Base-by-base conservation (phyloP, 2,888 invertebrate genomes). In the Dascillus cervinus region DNA sequence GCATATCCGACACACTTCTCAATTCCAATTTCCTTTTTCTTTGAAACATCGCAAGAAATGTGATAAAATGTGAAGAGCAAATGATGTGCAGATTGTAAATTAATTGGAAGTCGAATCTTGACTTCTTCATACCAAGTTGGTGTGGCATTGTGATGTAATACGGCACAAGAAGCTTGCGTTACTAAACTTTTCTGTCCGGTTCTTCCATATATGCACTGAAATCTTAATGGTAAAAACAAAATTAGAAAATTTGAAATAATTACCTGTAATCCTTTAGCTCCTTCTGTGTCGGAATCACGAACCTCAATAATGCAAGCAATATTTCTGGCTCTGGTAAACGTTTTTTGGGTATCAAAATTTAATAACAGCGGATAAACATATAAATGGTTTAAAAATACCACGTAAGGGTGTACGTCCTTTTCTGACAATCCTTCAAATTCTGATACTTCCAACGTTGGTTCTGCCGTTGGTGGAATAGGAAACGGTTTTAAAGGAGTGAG, bases 51-150 rank as follows among this genome's bases (percentile, higher is more conserved):
- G 59, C 96, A 95, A 38, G 92, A 91, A 39, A 98, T 86, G 62
- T 97, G 97, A 56, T 88, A 84, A 67, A 97, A 96, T 3, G 89
- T 88, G 67, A 97, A 96, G 29, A 97, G 71, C 33, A 98, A 66
- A 60, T 97, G 97, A 64, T 96, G 96, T 29, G 82, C 79, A 0
- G 79, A 66, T 22, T 86, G 82, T 28, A 97, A 68, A 40, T 88
- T 82, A 10, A 88, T 75, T 0, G 97, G 97, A 17, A 97, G 69
- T 12, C 82, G 76, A 35, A 97, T 72, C 70, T 97, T 97, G 24
- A 94, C 79, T 68, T 95, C 95, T 62, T 94, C 92, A 56, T 87
- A 82, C 86, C 92, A 95, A 10, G 79, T 77, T 1, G 96, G 96
- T 39, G 73, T 79, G 1, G 89, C 82, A 58, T 79, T 86, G 66